Base-by-base conservation (phyloP, 2,888 invertebrate species). In the Drosophila percnosoma region DNA sequence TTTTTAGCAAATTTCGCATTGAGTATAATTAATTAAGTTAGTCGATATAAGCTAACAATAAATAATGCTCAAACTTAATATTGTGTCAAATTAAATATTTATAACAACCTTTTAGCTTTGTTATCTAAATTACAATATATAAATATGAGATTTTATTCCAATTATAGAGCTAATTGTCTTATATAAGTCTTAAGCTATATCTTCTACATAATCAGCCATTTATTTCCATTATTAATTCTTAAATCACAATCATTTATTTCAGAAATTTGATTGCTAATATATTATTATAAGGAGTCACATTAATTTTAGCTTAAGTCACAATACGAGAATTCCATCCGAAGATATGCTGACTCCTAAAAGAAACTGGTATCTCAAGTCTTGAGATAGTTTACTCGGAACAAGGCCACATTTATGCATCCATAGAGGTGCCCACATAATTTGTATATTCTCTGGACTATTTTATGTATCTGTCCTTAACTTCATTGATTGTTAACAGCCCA, bases 401-500 rank as follows among this genome's bases (percentile, higher is more conserved):
- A 71, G 78, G 74, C 40, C 75, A 48, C 5, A 49, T 40, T 64
- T 36, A 60, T 60, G 68, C 72, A 68, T 59, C 75, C 78, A 62
- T 68, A 53, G 53, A 55, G 45, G 18, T 66, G 51, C 75, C 78
- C 78, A 62, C 72, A 78, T 78, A 68, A 51, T 68, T 65, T 51
- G 48, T 42, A 53, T 40, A 57, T 52, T 65, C 66, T 51, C 71
- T 67, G 40, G 55, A 55, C 71, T 68, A 82, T 71, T 75, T 83
- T 71, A 78, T 78, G 75, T 57, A 63, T 51, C 58, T 73, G 78
- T 69, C 65, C 61, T 75, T 62, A 68, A 70, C 71, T 73, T 72
- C 67, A 74, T 75, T 82, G 83, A 83, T 82, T 84, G 73, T 78
- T 80, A 68, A 83, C 82, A 82, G 85, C 85, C 75, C 65, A 45